Percentiles rank a stretch among this genome's conserved stretches.
Conservation (phyloP, 2,113 vertebrate species). For the Xiphorhynchus elegans region DNA sequence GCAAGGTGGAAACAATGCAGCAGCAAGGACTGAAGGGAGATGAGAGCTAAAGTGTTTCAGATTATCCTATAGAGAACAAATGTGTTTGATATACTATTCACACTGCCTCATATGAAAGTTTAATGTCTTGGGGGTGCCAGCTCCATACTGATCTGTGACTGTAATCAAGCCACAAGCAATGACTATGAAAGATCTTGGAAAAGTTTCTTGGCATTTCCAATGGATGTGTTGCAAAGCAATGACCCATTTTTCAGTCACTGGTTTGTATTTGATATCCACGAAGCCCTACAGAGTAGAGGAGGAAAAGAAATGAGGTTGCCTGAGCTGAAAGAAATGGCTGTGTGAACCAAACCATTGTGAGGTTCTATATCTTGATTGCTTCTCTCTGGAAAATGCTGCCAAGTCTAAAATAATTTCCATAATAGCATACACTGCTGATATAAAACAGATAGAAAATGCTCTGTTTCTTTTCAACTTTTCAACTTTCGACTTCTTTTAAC, state of each 20-base stretch:
- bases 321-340: slow-evolving; percentile 26
- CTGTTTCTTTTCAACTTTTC: neutral
- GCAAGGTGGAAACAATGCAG: neutral
- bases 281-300: neutral
- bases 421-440: neutral
- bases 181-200: slow-evolving; percentile 6
- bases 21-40: neutral
- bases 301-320: slow-evolving; percentile 2
- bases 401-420: slow-evolving; percentile 33
- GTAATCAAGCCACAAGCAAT: slow-evolving; percentile 28
- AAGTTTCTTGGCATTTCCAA: slow-evolving; percentile 34
- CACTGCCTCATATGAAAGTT: neutral
- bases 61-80: neutral
- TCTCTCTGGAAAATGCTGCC: slow-evolving; percentile 18
- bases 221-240: neutral
- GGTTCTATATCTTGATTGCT: slow-evolving; percentile 1
- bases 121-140: neutral
- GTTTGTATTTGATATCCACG: neutral
- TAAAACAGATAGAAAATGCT: slow-evolving; percentile 6
- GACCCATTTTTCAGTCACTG: slow-evolving; percentile 27
- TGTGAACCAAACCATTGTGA: neutral
- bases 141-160: neutral
- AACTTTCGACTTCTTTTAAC: neutral
- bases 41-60: neutral
- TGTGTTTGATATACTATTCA: neutral